phyloP scores from a whole-genome alignment of 2,888 invertebrate species.

The Tetragnatha montana region DNA sequence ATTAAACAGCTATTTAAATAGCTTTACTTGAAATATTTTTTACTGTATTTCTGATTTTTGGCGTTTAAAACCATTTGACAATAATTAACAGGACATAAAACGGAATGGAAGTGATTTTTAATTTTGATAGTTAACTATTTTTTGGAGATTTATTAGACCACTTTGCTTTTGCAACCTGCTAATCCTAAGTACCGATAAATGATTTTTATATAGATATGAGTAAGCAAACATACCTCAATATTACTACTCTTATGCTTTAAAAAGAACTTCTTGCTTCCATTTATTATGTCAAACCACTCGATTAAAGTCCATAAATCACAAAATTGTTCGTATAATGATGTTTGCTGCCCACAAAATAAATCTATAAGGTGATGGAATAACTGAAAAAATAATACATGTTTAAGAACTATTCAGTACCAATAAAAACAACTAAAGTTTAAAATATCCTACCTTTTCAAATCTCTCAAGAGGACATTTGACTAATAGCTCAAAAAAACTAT shows the following conservation, averaged over 20 bases:
- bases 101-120: too few relatives aligned
- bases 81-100: too few relatives aligned
- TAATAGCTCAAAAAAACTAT: slow-evolving; percentile 30
- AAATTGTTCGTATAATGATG: slow-evolving; percentile 31
- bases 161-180: too few relatives aligned
- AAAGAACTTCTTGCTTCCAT: slow-evolving; percentile 26
- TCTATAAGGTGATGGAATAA: slow-evolving; percentile 56
- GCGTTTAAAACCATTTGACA: too few relatives aligned
- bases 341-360: slow-evolving; percentile 53
- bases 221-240: slow-evolving; percentile 20
- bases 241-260: not conserved
- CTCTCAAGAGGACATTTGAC: slow-evolving; percentile 40
- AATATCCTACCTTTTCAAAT: slow-evolving; percentile 31
- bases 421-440: not conserved
- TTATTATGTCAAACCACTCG: slow-evolving; percentile 57
- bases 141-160: too few relatives aligned
- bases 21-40: too few relatives aligned
- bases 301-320: slow-evolving; percentile 44
- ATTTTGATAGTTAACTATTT: too few relatives aligned
- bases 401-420: not conserved
- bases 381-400: slow-evolving; percentile 32
- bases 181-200: too few relatives aligned
- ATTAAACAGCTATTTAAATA: too few relatives aligned
- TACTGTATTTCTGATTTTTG: too few relatives aligned
- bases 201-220: too few relatives aligned